phyloP scores from a whole-genome alignment of 1,140 invertebrate species.

The Dufourea novaeangliae region DNA sequence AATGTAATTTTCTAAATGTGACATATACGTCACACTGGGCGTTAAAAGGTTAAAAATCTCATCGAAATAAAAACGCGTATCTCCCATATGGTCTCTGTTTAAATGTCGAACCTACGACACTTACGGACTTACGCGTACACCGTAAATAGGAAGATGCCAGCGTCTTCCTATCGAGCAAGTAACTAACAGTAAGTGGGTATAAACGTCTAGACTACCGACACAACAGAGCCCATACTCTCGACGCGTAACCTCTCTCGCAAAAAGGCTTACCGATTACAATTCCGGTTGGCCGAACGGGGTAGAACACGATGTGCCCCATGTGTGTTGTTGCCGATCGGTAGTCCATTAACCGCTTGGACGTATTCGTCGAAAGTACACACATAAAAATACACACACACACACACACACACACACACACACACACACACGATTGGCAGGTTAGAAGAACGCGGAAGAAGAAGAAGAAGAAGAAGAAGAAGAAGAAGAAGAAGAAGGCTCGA shows the following conservation, averaged over 20 bases:
- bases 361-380: slow-evolving; percentile 45
- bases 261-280: slow-evolving; percentile 30
- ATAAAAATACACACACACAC: no score
- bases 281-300: slow-evolving; percentile 13
- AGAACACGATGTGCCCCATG: not conserved
- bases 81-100: no score
- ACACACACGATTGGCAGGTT: slow-evolving; percentile 29
- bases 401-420: no score
- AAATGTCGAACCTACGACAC: slow-evolving; percentile 11
- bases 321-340: slow-evolving; percentile 2
- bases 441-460: slow-evolving; percentile 61
- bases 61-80: no score
- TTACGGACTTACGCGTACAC: not conserved
- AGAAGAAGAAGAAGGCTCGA: slow-evolving; percentile 47
- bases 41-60: slow-evolving; percentile 14
- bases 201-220: not conserved
- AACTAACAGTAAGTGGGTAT: slow-evolving; percentile 24
- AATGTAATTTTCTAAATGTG: no score
- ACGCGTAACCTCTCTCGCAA: not conserved
- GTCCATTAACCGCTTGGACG: slow-evolving; percentile 40
- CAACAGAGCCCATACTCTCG: not conserved
- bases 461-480: slow-evolving; percentile 42
- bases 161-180: not conserved
- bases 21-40: no score
- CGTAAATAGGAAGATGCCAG: not conserved